Conservation (phyloP, 2,888 invertebrate genomes). For the Ypsolopha sequella region DNA sequence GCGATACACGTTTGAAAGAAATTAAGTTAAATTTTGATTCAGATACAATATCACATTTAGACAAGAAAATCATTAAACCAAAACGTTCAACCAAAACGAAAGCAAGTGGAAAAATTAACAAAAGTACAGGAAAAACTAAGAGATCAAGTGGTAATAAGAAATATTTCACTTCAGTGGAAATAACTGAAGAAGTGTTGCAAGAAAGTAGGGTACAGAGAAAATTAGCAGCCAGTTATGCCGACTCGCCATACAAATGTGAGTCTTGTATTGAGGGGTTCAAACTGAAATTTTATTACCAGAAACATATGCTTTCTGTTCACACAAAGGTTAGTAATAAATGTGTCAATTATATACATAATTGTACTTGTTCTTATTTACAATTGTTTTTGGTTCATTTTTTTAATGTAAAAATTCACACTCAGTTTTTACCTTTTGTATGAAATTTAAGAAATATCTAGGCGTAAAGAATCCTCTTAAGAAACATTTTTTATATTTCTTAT, state of each 20-base stretch:
- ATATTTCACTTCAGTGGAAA: conserved; percentile 15
- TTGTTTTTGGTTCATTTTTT: too few relatives aligned
- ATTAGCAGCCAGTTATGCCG: conserved; percentile 11
- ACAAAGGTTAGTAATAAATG: conserved; percentile 20
- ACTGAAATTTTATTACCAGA: conserved; percentile 17
- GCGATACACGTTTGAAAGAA: too few relatives aligned
- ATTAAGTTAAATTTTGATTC: too few relatives aligned
- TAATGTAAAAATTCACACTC: too few relatives aligned
- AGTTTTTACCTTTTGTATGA: too few relatives aligned
- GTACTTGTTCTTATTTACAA: too few relatives aligned
- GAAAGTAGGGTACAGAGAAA: conserved; percentile 16
- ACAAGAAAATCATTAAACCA: too few relatives aligned
- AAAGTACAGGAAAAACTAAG: conserved; percentile 9
- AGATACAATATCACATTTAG: too few relatives aligned
- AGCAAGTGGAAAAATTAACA: conserved; percentile 7
- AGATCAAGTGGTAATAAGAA: conserved; percentile 11
- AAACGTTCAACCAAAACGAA: not conserved
- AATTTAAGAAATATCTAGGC: too few relatives aligned
- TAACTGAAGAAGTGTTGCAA: conserved; percentile 20
- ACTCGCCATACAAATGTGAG: conserved; percentile 28
- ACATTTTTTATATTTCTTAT: too few relatives aligned
- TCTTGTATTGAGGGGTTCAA: conserved; percentile 27
- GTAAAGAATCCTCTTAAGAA: too few relatives aligned
- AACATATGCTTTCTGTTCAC: conserved; percentile 27
- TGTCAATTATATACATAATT: not conserved